A percentile compares a stretch with the other conserved stretches of the same genome.
Evolutionary conservation across 2,797 vertebrate genomes (phyloP).

Genomic region (Erethizon dorsatum): DNA sequence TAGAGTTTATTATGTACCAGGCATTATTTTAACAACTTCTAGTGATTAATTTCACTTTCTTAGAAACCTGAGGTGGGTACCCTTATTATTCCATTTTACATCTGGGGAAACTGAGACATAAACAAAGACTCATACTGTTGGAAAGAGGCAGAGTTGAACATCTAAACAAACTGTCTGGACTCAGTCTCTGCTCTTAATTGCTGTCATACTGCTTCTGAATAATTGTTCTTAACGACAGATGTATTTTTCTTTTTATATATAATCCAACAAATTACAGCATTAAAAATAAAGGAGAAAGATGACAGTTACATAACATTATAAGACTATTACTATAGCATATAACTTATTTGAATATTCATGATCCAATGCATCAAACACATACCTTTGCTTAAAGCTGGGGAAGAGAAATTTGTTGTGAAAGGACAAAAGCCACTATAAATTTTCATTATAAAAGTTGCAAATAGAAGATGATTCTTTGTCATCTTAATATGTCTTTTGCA

Average conservation of each 20-base stretch:
- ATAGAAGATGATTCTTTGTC: conserved; percentile 55
- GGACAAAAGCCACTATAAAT: conserved; percentile 52
- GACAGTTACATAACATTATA: neutral
- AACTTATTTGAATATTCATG: conserved; percentile 59
- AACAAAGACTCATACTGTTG: neutral
- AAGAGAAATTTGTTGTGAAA: conserved; percentile 67
- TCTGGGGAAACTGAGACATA: neutral
- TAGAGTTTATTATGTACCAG: neutral
- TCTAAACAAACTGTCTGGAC: neutral
- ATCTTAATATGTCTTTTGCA: conserved; percentile 62
- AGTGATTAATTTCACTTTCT: conserved; percentile 44
- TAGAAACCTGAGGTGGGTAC: neutral
- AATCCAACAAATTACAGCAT: conserved; percentile 29
- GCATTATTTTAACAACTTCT: conserved; percentile 5
- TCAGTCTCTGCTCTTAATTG: neutral
- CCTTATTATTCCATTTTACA: neutral
- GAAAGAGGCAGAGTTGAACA: neutral
- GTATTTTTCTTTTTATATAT: conserved; percentile 46
- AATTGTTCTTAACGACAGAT: neutral
- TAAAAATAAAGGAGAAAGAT: conserved; percentile 68
- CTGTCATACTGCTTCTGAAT: conserved; percentile 15
- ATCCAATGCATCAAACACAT: conserved; percentile 60
- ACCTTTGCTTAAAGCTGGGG: conserved; percentile 53
- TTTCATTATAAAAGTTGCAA: conserved; percentile 66
- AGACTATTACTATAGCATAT: conserved; percentile 25